phyloP scores from a whole-genome alignment of 2,797 vertebrate species.

The Leucoraja ocellata region DNA sequence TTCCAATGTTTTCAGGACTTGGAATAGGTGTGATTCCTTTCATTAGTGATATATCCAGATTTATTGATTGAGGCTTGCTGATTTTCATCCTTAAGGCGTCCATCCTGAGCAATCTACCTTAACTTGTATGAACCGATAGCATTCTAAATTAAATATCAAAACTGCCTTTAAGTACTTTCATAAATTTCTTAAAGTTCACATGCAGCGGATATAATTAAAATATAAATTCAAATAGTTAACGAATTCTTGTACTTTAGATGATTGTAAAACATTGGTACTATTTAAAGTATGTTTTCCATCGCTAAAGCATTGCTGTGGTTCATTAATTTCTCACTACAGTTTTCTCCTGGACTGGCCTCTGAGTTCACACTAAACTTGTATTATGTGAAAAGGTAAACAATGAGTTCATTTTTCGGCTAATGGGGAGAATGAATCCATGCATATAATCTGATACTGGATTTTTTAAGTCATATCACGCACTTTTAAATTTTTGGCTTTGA shows the following conservation, averaged over 20 bases:
- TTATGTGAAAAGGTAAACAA: slow-evolving; percentile 13
- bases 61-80: background rate
- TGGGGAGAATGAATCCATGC: background rate
- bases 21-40: background rate
- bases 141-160: background rate
- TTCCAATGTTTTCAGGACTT: background rate
- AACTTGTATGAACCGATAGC: background rate
- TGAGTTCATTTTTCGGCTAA: background rate
- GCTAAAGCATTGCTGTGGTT: background rate
- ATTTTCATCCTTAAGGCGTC: background rate
- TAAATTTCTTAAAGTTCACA: background rate
- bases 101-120: background rate
- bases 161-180: background rate
- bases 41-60: background rate
- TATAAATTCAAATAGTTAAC: background rate
- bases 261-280: background rate
- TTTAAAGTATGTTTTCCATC: background rate
- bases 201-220: background rate
- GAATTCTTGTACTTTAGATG: too few relatives aligned
- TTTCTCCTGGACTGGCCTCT: background rate
- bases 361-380: background rate
- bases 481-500: background rate
- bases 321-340: background rate
- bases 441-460: background rate
- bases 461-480: background rate